These are phyloP conservation scores for Sitodiplosis mosellana DNA, from an alignment of 1,140 invertebrate genomes.

Conservation along the genomic window DNA sequence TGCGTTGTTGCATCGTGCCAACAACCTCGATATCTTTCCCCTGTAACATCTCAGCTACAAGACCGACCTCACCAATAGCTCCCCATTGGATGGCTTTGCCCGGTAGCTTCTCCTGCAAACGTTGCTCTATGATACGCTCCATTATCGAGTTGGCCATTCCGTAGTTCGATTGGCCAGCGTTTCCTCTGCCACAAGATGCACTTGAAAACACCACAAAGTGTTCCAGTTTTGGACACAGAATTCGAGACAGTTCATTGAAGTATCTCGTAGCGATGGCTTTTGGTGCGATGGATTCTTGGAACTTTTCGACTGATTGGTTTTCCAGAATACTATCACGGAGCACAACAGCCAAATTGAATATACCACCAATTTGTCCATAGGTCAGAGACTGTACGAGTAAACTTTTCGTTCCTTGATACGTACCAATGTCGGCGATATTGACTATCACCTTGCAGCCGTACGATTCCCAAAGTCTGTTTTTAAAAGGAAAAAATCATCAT, in stretches of 20 bases:
- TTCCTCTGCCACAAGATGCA: constrained; percentile 72
- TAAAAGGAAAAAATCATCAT: not conserved
- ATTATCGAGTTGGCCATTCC: constrained; percentile 55
- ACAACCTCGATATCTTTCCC: constrained; percentile 56
- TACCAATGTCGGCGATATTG: constrained; percentile 41
- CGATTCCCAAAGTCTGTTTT: constrained; percentile 35
- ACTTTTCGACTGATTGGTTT: constrained; percentile 40
- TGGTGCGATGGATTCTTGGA: constrained; percentile 31
- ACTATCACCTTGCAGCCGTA: constrained; percentile 42
- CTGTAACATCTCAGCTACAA: constrained; percentile 63
- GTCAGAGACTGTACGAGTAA: constrained; percentile 39
- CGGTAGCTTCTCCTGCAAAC: constrained; percentile 35
- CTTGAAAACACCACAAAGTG: constrained; percentile 71
- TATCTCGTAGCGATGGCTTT: constrained; percentile 40
- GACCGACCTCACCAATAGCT: constrained; percentile 46
- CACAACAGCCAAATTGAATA: constrained; percentile 68
- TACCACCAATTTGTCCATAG: constrained; percentile 51
- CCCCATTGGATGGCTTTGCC: constrained; percentile 53
- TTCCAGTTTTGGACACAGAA: constrained; percentile 34
- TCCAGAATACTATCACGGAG: constrained; percentile 39
- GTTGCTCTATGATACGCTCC: constrained; percentile 48
- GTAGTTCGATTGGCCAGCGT: constrained; percentile 78
- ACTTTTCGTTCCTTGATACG: constrained; percentile 34
- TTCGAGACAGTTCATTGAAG: constrained; percentile 36
- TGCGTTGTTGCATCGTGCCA: constrained; percentile 69